Evolutionary conservation across 2,888 invertebrate genomes (phyloP), one percentile per base, ranked within the genome.

Genomic region (Caenorhabditis sp.): DNA sequence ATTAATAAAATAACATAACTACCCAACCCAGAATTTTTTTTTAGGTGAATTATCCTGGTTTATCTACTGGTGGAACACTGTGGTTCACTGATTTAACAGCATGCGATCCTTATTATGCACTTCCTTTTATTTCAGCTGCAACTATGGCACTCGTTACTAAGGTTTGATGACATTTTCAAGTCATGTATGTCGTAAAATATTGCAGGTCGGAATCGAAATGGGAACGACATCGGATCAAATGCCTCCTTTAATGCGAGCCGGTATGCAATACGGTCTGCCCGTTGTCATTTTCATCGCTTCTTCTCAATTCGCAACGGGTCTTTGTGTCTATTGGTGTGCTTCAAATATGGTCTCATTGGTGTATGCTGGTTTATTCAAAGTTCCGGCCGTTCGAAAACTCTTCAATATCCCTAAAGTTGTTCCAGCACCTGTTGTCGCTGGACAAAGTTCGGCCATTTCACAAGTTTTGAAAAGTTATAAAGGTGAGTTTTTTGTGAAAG

Each of bases 31-130:
- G 21, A 10, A 7, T 31, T 31, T 38, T 49, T 23, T 52, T 61
- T 25, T 23, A 78, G 74, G 74, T 76, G 36, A 97, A 96, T 1
- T 93, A 99, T 43, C 94, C 94, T 53, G 95, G 95, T 87, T 91
- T 97, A 91, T 91, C 92, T 76, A 90, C 91, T 0, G 97, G 97
- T 36, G 99, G 99, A 0, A 80, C 94, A 0, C 92, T 91, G 84
- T 99, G 97, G 97, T 96, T 99, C 88, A 90, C 91, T 2, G 95
- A 99, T 90, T 91, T 99, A 56, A 95, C 96, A 0, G 88, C 94
- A 12, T 91, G 93, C 1, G 99, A 99, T 90, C 96, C 95, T 57
- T 93, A 91, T 88, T 97, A 92, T 87, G 78, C 93, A 17, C 90
- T 99, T 66, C 97, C 97, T 0, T 7, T 95, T 0, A 90, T 95